Conservation (phyloP, 2,797 vertebrate genomes). For the Micrastur ruficollis region DNA sequence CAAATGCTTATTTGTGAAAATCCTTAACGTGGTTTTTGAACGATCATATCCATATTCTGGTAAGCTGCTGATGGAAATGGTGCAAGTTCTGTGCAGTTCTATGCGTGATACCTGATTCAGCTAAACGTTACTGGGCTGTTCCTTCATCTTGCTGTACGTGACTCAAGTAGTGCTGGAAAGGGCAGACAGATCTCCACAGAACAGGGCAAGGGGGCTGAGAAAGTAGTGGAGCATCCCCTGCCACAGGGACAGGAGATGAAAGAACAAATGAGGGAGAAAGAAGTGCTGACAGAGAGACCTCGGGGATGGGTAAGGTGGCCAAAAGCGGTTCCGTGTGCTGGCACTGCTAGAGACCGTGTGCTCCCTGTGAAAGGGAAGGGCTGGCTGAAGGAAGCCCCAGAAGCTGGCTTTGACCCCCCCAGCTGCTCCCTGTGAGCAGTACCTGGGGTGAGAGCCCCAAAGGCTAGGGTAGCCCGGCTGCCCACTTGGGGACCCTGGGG, state of each 20-base stretch:
- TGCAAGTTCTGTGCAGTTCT: background rate
- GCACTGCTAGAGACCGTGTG: background rate
- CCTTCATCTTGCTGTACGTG: background rate
- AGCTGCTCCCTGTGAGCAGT: background rate
- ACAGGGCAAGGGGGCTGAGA: background rate
- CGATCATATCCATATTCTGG: background rate
- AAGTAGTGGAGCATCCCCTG: background rate
- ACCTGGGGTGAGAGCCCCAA: background rate
- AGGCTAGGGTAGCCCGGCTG: background rate
- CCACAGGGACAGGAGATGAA: background rate
- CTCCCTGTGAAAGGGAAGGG: fast-evolving
- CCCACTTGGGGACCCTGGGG: background rate
- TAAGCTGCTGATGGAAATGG: background rate
- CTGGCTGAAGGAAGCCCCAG: background rate
- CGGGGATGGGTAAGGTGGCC: background rate
- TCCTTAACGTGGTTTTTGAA: background rate
- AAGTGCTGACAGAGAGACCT: background rate
- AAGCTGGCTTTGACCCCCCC: background rate
- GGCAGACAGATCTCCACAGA: background rate
- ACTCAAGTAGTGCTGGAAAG: background rate
- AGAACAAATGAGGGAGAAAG: background rate
- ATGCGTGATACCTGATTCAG: background rate
- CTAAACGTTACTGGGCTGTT: background rate
- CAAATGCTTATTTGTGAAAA: background rate
- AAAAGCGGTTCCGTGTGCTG: background rate